Evolutionary conservation across 2,797 vertebrate genomes (phyloP).

Genomic region (Natrix natrix): DNA sequence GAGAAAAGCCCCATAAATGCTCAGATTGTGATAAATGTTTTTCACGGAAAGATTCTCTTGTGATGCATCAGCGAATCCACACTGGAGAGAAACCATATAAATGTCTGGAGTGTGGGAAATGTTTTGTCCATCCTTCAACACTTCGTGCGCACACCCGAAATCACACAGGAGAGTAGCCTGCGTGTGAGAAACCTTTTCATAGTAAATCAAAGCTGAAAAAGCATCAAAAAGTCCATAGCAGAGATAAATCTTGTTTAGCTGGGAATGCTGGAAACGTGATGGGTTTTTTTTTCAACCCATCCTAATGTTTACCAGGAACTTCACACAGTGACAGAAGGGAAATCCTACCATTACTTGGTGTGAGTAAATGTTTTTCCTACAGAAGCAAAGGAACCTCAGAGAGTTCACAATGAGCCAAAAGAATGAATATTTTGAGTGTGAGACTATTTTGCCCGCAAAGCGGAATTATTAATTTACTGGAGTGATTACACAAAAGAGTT

Average conservation of each 20-base stretch:
- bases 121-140: too few species aligned
- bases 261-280: too few species aligned
- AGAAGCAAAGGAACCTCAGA: background rate
- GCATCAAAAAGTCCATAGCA: too few species aligned
- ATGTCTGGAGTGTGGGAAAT: too few species aligned
- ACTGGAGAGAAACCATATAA: background rate
- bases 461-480: rapidly evolving
- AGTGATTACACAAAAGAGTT: background rate
- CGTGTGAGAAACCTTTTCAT: too few species aligned
- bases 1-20: background rate
- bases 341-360: background rate
- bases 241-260: too few species aligned
- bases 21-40: background rate
- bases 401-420: background rate
- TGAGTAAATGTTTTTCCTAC: background rate
- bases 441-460: background rate
- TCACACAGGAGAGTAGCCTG: too few species aligned
- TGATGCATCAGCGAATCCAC: background rate
- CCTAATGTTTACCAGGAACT: too few species aligned
- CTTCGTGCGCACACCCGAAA: too few species aligned
- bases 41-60: background rate
- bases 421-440: background rate
- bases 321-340: too few species aligned
- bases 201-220: too few species aligned
- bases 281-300: too few species aligned